Base-by-base conservation (phyloP, 1,140 invertebrate genomes). In the Pogonomyrmex californicus region DNA sequence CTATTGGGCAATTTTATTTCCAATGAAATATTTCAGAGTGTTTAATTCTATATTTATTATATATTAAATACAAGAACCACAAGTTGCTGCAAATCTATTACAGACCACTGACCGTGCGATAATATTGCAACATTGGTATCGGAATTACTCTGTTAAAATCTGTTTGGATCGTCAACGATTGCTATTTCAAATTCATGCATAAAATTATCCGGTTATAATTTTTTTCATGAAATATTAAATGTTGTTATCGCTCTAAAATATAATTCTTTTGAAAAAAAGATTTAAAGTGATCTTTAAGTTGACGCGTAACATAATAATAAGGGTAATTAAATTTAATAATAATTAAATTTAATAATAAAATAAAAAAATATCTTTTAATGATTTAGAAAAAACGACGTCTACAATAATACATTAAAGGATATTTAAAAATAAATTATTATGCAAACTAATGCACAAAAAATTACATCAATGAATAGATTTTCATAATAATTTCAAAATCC, bases 1-100 rank as follows among this genome's bases (percentile, higher is more conserved):
- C 2, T 6, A 68, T 68, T n/a, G 12, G 2, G 4, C 41, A 73
- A 47, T 47, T 82, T 82, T 82, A 56, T 3, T 82, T 82, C 38
- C 23, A 58, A 58, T 73, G 23, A n/a, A 71, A 30, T 44, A 70
- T 10, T 56, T 71, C 54, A 47, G 17, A 38, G 58, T 82, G 47
- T 82, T 73, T 73, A 73, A 82, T 71, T 2, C 68, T 54, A 81
- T 90, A 86, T 91, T 91, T 92, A 92, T 90, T 90, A 90, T 41
- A 65, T 10, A 66, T 66, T 65, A 66, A 23, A 23, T 23, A 23
- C 23, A 23, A 83, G 83, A 77, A 71, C 65, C 78, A 79, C 85
- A 86, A 89, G 83, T 85, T 86, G 65, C 87, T 85, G 60, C 62
- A 75, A 85, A 89, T 62, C 71, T 58, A 81, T 92, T 87, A 86